phyloP scores from a whole-genome alignment of 1,140 invertebrate genomes.

The Drosophila murphyi region DNA sequence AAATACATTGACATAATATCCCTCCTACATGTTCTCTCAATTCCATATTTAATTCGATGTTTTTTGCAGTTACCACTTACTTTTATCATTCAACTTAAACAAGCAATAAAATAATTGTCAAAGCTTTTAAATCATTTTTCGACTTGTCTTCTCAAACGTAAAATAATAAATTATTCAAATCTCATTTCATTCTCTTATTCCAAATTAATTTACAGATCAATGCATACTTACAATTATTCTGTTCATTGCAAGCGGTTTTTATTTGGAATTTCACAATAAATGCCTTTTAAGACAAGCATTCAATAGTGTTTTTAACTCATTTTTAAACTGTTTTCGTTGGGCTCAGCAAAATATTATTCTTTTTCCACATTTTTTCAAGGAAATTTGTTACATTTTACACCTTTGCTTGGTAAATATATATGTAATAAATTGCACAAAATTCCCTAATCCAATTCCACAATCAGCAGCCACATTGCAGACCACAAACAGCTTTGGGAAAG shows the following conservation, averaged over 20 bases:
- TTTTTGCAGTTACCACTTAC: too few relatives aligned
- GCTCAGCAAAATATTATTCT: conserved; percentile 7
- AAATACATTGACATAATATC: too few relatives aligned
- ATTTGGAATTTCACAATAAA: background rate
- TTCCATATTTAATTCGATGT: too few relatives aligned
- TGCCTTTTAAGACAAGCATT: background rate
- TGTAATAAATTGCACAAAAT: conserved; percentile 57
- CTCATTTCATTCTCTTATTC: too few relatives aligned
- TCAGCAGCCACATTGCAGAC: conserved; percentile 57
- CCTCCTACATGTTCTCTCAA: too few relatives aligned
- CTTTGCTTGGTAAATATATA: conserved; percentile 43
- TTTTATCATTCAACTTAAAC: too few relatives aligned
- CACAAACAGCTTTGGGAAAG: conserved; percentile 59
- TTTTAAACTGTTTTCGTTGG: background rate
- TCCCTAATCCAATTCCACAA: conserved; percentile 71
- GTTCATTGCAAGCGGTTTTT: background rate
- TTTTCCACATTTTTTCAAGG: background rate
- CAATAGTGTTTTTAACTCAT: background rate
- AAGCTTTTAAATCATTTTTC: too few relatives aligned
- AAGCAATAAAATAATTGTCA: too few relatives aligned
- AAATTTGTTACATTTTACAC: conserved; percentile 54
- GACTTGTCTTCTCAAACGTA: too few relatives aligned
- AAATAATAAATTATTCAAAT: too few relatives aligned
- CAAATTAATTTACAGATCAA: too few relatives aligned
- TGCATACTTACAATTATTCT: too few relatives aligned